Conservation (phyloP, 2,888 invertebrate species). For the Pollenia angustigena region DNA sequence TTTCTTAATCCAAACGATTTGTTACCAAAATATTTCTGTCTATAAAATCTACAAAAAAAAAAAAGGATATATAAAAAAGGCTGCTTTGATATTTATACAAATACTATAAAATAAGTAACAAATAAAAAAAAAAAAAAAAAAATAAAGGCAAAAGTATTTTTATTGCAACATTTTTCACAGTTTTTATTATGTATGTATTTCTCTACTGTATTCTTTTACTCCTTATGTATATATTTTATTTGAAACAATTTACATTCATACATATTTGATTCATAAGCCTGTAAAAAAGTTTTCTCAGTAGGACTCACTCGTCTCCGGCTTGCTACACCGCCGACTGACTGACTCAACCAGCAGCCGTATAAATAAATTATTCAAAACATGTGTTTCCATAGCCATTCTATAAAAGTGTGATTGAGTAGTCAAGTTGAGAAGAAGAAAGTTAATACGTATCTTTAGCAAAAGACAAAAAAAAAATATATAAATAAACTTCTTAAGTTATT, state of each 20-base stretch:
- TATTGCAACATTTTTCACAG: slow-evolving; percentile 71
- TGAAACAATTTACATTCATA: slow-evolving; percentile 64
- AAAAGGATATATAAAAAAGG: slow-evolving; percentile 31
- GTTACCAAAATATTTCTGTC: slow-evolving; percentile 70
- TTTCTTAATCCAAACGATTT: slow-evolving; percentile 72
- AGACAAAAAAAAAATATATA: slow-evolving; percentile 2
- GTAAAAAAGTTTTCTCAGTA: slow-evolving; percentile 33
- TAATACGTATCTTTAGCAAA: slow-evolving; percentile 16
- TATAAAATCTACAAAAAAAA: slow-evolving; percentile 62
- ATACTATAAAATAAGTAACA: slow-evolving; percentile 21
- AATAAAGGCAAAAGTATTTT: slow-evolving; percentile 47
- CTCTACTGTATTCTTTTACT: slow-evolving; percentile 1
- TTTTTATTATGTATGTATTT: slow-evolving; percentile 55
- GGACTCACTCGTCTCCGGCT: slow-evolving; percentile 34
- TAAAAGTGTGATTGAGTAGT: slow-evolving; percentile 70
- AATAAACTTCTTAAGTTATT: slow-evolving; percentile 56
- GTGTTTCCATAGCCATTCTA: slow-evolving; percentile 76
- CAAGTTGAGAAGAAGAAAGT: slow-evolving; percentile 51
- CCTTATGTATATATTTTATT: slow-evolving; percentile 55
- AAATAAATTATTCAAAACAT: slow-evolving; percentile 84
- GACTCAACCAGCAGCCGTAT: slow-evolving; percentile 69
- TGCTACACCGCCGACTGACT: slow-evolving; percentile 4
- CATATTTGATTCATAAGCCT: slow-evolving; percentile 62
- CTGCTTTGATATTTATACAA: slow-evolving; percentile 58
- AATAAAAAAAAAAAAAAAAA: slow-evolving; percentile 6